Base-by-base conservation (phyloP, 1,140 invertebrate species). In the Cyphomyrmex costatus region DNA sequence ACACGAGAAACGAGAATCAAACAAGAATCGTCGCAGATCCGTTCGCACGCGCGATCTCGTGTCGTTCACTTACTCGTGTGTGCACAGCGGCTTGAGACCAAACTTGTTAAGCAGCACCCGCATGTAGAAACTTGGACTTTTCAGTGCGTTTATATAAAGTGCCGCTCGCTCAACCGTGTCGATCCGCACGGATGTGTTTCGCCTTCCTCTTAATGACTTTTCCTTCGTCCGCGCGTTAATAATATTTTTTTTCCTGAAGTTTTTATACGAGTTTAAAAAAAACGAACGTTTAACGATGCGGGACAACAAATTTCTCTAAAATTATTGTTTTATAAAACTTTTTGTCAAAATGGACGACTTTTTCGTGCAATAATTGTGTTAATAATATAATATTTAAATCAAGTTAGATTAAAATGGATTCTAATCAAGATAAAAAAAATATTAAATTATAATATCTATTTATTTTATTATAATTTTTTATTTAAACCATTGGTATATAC, bases 121-220 rank as follows among this genome's bases (percentile, higher is more conserved):
- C 68, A 83, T 83, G 79, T 83, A 83, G 79, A 74, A 83, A 74
- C 79, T 83, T 83, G 68, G 68, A 83, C 79, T 83, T 83, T 83
- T 74, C 79, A 83, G 36, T 68, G 66, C 53, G 68, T 74, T 83
- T 83, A 74, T 83, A 74, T 83, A 83, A 83, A 83, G 79, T 74
- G 53, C 24, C 53, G 53, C n/a, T 46, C 27, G 36, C n/a, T 60
- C 79, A 56, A 49, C 79, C 79, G 36, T 83, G 27, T 21, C 46
- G 14, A 14, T 27, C 42, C 36, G 30, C 14, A 53, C 36, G 19
- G 36, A 82, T 24, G 51, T 60, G 56, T 36, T 83, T 83, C 79
- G 27, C 36, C n/a, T 83, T 83, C 27, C 79, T 83, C 46, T 51
- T 83, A 83, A 83, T 83, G 68, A 83, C 7, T 53, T 21, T 30